Base-by-base conservation (phyloP, 2,888 invertebrate genomes). In the Pyrocoelia pectoralis region DNA sequence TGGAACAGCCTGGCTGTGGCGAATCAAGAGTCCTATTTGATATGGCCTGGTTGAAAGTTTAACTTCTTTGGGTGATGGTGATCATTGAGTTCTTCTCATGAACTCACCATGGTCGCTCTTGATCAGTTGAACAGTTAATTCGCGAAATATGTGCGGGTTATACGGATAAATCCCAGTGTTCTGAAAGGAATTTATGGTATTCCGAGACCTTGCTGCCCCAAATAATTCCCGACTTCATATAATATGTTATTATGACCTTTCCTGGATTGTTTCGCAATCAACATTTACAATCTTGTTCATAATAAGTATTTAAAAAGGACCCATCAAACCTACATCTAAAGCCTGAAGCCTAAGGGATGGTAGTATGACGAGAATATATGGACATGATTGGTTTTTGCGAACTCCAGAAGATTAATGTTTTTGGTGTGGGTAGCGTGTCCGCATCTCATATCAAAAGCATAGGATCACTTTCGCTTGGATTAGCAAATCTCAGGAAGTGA, bases 11-110 rank as follows among this genome's bases (percentile, higher is more conserved):
- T n/a, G 38, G 38, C 12, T 38, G 38, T 38, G 38, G 38, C 38
- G n/a, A 38, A 38, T 38, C 38, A 38, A n/a, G 38, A 38, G 12
- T 38, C 38, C 12, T 38, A 38, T 38, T 38, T 38, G 38, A n/a
- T n/a, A 38, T 38, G 38, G 38, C 38, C n/a, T 38, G 38, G 38
- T 38, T 2, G n/a, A 38, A 38, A 6, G 12, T 9, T 38, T 38
- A 38, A 9, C n/a, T 38, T 38, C 12, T 38, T 38, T 38, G 2
- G 12, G 38, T 38, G 38, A 38, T 38, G 2, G 38, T 38, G 38
- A 9, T 9, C 38, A 38, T 38, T 38, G 5, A 9, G 38, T 38
- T 38, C 12, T 9, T 38, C 12, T 38, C n/a, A 38, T 38, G 12
- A 38, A 38, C 12, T 38, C 12, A 38, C 10, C 38, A 38, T n/a